Base-by-base conservation (phyloP, 2,888 invertebrate species). In the Lasioglossum zephyrum region DNA sequence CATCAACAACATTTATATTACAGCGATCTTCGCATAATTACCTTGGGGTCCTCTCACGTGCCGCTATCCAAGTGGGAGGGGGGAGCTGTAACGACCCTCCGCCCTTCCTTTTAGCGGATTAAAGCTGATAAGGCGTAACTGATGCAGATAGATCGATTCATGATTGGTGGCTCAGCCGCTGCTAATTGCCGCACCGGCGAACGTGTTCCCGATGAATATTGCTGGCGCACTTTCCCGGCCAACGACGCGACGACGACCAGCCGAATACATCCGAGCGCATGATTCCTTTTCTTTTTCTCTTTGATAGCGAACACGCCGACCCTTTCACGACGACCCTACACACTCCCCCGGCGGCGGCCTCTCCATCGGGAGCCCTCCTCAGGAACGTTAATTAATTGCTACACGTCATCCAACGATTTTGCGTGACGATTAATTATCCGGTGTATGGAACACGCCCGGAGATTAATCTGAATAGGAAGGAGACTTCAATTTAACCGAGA, bases 31-130 rank as follows among this genome's bases (percentile, higher is more conserved):
- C 85, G 78, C 82, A 82, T 82, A 85, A 88, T 85, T 87, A 87
- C 87, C 87, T 82, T 36, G 49, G 36, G 36, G 75, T 26, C 73
- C 77, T 80, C 85, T 84, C 85, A 31, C 82, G 85, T 41, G 79
- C 75, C 47, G 76, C n/a, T 70, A 49, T 82, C 69, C 73, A n/a
- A 63, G 22, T 3, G 66, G 0, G 47, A 75, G 49, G 72, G 60
- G 79, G n/a, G 36, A 3, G 74, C 63, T 79, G 78, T 84, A 83
- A 85, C 83, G 85, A 85, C 69, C 82, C 73, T 72, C 75, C 66
- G 39, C 76, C 87, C 87, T 82, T 85, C 88, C 88, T 88, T 85
- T 85, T 77, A 85, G n/a, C 81, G 80, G 84, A 86, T 88, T 88
- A 88, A 80, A 57, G 74, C 85, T 75, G 85, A 85, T 85, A 83